Percentiles rank a stretch among this genome's conserved stretches.
These are phyloP conservation scores for Neodiprion pinetum DNA, from an alignment of 1,140 invertebrate species.

Conservation along the genomic window DNA sequence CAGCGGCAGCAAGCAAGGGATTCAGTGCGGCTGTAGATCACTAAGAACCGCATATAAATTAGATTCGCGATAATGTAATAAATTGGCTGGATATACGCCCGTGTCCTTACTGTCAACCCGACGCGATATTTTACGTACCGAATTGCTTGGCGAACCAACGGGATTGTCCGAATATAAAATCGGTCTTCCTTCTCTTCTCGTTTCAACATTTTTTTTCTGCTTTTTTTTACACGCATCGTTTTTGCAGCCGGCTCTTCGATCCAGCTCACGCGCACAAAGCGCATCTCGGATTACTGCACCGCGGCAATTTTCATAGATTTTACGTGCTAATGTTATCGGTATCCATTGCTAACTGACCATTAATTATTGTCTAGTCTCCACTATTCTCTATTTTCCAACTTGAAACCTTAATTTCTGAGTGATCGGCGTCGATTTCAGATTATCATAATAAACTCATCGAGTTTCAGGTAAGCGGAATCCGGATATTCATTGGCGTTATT, in stretches of 20 bases:
- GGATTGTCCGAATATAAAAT: not conserved
- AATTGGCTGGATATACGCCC: slow-evolving; percentile 36
- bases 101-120: slow-evolving; percentile 4
- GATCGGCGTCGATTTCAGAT: too few species aligned
- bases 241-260: not conserved
- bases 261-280: not conserved
- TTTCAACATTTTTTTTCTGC: not conserved
- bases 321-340: slow-evolving; percentile 34
- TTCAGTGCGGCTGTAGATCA: slow-evolving; percentile 8
- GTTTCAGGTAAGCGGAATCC: too few species aligned
- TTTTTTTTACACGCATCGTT: too few species aligned
- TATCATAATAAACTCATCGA: too few species aligned
- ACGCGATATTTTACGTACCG: not conserved
- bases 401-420: too few species aligned
- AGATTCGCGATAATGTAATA: slow-evolving; percentile 48
- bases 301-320: slow-evolving; percentile 40
- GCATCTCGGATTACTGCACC: slow-evolving; percentile 37
- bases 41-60: slow-evolving; percentile 32
- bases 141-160: not conserved
- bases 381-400: too few species aligned
- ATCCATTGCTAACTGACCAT: too few species aligned
- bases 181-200: not conserved
- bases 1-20: not conserved
- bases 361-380: too few species aligned
- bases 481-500: too few species aligned